Percentiles rank a stretch among this genome's conserved stretches.
Conservation (phyloP, 2,797 vertebrate species). For the Petrocephalus schoutedeni region DNA sequence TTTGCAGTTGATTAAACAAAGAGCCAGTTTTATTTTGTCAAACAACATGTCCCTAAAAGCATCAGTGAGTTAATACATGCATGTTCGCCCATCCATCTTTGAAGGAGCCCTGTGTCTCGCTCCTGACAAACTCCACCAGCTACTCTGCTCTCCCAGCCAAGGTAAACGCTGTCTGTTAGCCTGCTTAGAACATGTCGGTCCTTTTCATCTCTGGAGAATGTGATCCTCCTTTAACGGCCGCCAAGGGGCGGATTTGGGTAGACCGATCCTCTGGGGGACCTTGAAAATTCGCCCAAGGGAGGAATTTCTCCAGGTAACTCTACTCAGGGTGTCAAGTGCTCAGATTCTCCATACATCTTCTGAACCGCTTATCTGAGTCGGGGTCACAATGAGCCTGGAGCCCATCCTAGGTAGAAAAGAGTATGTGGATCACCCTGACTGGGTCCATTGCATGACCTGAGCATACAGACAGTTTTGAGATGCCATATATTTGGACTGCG, state of each 20-base stretch:
- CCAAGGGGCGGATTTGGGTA: not conserved
- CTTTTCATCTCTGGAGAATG: not conserved
- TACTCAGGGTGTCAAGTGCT: not conserved
- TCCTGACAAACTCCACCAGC: not conserved
- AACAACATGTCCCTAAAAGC: not conserved
- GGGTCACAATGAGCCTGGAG: not conserved
- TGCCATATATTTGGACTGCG: not conserved
- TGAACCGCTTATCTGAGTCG: not conserved
- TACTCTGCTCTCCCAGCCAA: not conserved
- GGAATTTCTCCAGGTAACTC: slow-evolving; percentile 7
- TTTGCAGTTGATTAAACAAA: slow-evolving; percentile 7
- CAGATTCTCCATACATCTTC: not conserved
- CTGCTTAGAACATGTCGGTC: not conserved
- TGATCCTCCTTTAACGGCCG: not conserved
- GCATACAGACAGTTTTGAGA: not conserved
- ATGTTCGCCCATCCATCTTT: not conserved
- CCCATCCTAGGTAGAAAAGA: not conserved
- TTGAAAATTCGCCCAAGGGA: not conserved
- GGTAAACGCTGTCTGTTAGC: not conserved
- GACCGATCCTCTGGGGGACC: not conserved
- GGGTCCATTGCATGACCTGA: not conserved
- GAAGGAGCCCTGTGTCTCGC: not conserved
- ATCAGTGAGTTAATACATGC: not conserved
- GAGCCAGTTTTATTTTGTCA: not conserved
- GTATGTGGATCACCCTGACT: not conserved